Evolutionary conservation across 2,888 invertebrate genomes (phyloP).

Genomic region (Chaetogeoica ovagalla): DNA sequence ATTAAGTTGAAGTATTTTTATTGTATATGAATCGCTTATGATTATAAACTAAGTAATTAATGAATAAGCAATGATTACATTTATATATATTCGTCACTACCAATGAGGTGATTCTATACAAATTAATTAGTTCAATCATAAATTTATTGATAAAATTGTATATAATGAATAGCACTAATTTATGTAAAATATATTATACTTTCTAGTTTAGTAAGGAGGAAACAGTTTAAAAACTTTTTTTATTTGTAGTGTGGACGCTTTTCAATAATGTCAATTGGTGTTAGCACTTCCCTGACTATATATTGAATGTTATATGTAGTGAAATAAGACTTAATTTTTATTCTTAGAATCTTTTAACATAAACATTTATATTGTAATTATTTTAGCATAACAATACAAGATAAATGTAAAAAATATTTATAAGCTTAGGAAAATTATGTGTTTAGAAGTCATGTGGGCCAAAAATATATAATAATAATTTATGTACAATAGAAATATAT

Average conservation of each 20-base stretch:
- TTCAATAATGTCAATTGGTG: no score
- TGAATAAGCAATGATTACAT: conserved; percentile 7
- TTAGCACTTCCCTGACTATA: not conserved
- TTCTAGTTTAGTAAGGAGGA: not conserved
- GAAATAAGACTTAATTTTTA: not conserved
- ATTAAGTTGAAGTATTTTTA: not conserved
- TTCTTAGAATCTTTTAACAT: not conserved
- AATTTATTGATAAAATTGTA: no score
- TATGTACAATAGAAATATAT: conserved; percentile 17
- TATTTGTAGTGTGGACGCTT: not conserved
- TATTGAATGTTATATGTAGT: no score
- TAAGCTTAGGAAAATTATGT: not conserved
- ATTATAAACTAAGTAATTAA: conserved; percentile 18
- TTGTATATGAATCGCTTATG: not conserved
- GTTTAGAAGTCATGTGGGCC: not conserved
- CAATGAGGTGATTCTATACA: conserved; percentile 6
- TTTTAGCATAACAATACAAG: not conserved
- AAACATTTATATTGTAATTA: not conserved
- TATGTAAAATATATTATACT: not conserved
- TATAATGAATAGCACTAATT: no score
- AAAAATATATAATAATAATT: conserved; percentile 8
- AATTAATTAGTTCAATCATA: no score
- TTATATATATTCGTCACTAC: conserved; percentile 25
- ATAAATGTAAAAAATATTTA: conserved; percentile 6
- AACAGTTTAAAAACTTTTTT: not conserved